These are phyloP conservation scores for Protaetia brevitarsis DNA, from an alignment of 1,140 invertebrate genomes.

Conservation along the genomic window DNA sequence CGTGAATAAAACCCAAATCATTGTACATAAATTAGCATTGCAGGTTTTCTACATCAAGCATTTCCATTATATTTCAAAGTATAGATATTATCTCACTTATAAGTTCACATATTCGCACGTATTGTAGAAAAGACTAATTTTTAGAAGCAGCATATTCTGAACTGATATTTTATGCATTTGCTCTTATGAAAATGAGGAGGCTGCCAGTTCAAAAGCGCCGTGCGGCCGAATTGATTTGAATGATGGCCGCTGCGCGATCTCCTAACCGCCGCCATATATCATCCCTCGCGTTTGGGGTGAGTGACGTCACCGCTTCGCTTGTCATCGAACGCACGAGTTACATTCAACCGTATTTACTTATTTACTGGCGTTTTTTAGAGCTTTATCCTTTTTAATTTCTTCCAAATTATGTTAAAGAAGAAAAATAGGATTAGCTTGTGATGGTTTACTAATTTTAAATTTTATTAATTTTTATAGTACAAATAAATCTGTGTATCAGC, in stretches of 20 bases:
- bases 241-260: conserved; percentile 41
- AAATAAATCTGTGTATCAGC: too few relatives aligned
- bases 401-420: background rate
- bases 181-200: conserved; percentile 21
- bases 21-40: too few relatives aligned
- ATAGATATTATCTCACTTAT: too few relatives aligned
- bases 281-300: conserved; percentile 25
- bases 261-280: conserved; percentile 40
- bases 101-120: background rate
- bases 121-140: background rate
- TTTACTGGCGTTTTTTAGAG: background rate
- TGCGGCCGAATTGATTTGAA: conserved; percentile 40
- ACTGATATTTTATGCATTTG: conserved; percentile 8
- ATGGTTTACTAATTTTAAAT: too few relatives aligned
- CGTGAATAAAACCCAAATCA: too few relatives aligned
- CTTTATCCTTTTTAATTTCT: background rate
- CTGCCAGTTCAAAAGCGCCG: conserved; percentile 20
- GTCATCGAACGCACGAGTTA: conserved; percentile 23
- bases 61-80: too few relatives aligned
- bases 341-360: conserved; percentile 10
- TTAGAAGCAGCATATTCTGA: conserved; percentile 1
- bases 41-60: too few relatives aligned
- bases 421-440: too few relatives aligned
- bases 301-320: conserved; percentile 27
- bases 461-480: too few relatives aligned